These are phyloP conservation scores for Microctenopoma stevenorrisi DNA, from an alignment of 2,797 vertebrate species.

Conservation along the genomic window DNA sequence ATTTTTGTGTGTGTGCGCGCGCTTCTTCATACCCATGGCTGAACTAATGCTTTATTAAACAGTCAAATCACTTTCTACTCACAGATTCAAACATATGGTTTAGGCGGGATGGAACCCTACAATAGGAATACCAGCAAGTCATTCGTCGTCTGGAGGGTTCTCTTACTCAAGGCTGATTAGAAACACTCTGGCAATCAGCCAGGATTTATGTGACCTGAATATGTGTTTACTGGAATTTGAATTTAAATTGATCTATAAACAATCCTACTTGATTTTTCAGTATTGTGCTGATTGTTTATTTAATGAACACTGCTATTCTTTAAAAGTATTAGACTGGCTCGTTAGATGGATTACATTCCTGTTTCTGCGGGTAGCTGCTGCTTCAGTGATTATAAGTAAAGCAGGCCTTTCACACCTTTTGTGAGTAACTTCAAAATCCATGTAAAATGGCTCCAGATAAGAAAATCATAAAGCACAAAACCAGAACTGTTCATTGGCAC, in stretches of 20 bases:
- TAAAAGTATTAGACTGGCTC: too few relatives aligned
- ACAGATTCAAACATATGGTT: slow-evolving; percentile 44
- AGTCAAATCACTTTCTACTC: slow-evolving; percentile 38
- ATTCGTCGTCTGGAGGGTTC: slow-evolving; percentile 19
- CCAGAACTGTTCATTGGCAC: too few relatives aligned
- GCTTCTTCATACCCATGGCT: slow-evolving; percentile 16
- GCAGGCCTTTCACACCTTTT: too few relatives aligned
- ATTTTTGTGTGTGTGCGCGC: slow-evolving; percentile 8
- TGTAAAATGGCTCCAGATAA: too few relatives aligned
- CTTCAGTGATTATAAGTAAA: too few relatives aligned
- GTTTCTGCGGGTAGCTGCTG: too few relatives aligned
- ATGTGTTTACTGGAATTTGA: not conserved
- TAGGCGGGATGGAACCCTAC: slow-evolving; percentile 17
- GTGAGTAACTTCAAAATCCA: not conserved
- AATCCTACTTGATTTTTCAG: not conserved
- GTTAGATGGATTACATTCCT: too few relatives aligned
- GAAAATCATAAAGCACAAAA: too few relatives aligned
- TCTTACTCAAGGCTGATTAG: slow-evolving; percentile 29
- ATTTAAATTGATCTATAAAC: not conserved
- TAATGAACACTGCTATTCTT: not conserved
- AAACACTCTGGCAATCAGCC: slow-evolving; percentile 30
- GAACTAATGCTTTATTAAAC: slow-evolving; percentile 28
- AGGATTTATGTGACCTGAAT: slow-evolving; percentile 26
- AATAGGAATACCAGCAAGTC: slow-evolving; percentile 35
- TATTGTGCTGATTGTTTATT: not conserved